A percentile compares a stretch with the other conserved stretches of the same genome.
These are phyloP conservation scores for Standfussiana lucernea DNA, from an alignment of 2,888 invertebrate genomes.

Conservation along the genomic window DNA sequence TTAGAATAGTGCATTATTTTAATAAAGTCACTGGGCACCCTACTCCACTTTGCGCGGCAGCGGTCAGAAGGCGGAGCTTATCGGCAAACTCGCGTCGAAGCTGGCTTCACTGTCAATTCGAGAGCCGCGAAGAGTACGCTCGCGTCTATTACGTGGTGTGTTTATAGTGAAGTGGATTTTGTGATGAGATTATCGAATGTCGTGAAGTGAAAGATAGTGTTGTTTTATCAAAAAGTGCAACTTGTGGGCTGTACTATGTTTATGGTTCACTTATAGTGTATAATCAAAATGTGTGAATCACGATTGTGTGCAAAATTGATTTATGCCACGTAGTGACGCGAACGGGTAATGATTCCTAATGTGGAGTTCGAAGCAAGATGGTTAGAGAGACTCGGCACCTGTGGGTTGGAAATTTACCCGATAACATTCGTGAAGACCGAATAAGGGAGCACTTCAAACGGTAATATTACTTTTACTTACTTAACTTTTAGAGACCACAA, in stretches of 20 bases:
- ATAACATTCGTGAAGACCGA: conserved; percentile 99
- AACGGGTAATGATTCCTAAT: conserved; percentile 95
- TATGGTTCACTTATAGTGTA: conserved; percentile 84
- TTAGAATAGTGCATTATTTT: conserved; percentile 35
- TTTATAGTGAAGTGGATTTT: conserved; percentile 90
- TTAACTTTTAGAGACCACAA: conserved; percentile 56
- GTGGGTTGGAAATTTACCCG: conserved; percentile 99
- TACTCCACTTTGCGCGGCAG: conserved; percentile 90
- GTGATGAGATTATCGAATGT: conserved; percentile 89
- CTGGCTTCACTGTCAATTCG: conserved; percentile 90
- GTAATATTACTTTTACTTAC: conserved; percentile 89
- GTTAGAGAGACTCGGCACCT: conserved; percentile 99
- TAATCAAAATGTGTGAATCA: conserved; percentile 89
- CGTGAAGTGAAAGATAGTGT: conserved; percentile 89
- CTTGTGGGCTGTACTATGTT: conserved; percentile 84
- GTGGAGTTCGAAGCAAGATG: conserved; percentile 99
- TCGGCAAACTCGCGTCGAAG: conserved; percentile 91
- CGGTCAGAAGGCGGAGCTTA: conserved; percentile 91
- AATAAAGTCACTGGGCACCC: conserved; percentile 76
- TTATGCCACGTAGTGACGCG: conserved; percentile 91
- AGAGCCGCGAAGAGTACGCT: conserved; percentile 90
- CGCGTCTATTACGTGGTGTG: conserved; percentile 90
- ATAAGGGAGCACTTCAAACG: conserved; percentile 99
- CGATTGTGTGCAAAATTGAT: conserved; percentile 90
- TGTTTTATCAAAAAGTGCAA: conserved; percentile 84